Conservation (phyloP, 2,797 vertebrate genomes). For the Darevskia nairensis region DNA sequence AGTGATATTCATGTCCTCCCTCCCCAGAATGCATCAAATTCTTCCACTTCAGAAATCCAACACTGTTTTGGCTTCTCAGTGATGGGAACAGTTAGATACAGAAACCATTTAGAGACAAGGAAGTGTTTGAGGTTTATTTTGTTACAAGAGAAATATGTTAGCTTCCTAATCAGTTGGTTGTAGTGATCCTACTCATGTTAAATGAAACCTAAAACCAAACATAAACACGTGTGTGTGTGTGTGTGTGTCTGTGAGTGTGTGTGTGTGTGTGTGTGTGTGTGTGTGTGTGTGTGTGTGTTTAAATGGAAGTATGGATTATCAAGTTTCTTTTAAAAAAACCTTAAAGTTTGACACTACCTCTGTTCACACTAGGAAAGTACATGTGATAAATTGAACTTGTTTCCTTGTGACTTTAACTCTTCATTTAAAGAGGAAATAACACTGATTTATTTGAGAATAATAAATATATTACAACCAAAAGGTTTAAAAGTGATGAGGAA, state of each 20-base stretch:
- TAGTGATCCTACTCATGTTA: background rate
- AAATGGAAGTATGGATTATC: constrained; percentile 32
- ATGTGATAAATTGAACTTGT: background rate
- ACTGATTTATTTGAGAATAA: background rate
- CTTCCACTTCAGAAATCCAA: constrained; percentile 39
- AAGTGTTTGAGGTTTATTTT: constrained; percentile 43
- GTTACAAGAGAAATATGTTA: constrained; percentile 11
- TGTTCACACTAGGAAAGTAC: constrained; percentile 36
- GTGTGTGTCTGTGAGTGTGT: too few relatives aligned
- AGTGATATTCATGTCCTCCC: background rate
- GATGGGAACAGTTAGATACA: constrained; percentile 16
- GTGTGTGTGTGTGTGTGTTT: too few relatives aligned
- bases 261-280: too few relatives aligned
- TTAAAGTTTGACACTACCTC: constrained; percentile 39
- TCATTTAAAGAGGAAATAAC: background rate
- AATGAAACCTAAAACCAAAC: constrained; percentile 31
- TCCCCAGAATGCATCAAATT: background rate
- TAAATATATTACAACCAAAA: background rate
- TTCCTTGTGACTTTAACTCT: background rate
- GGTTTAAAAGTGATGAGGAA: background rate
- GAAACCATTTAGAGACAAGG: constrained; percentile 37
- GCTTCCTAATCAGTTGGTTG: constrained; percentile 33
- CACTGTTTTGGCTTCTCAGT: background rate
- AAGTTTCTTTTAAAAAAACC: constrained; percentile 34
- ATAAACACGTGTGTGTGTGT: background rate